These are phyloP conservation scores for Tonatia bakeri DNA, from an alignment of 2,113 vertebrate genomes.

Conservation along the genomic window DNA sequence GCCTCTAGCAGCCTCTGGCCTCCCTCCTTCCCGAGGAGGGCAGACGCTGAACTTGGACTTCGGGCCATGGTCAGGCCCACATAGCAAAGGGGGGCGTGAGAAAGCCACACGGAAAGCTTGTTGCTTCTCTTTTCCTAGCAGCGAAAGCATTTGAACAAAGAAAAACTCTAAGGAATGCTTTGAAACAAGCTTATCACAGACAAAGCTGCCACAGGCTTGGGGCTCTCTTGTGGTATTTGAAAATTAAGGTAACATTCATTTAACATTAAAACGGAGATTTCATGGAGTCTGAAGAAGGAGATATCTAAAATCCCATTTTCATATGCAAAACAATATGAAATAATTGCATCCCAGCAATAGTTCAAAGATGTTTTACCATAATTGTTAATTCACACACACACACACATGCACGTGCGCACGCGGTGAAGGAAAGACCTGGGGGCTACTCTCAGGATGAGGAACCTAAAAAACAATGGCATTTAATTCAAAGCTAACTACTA, in stretches of 20 bases:
- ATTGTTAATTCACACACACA: conserved; percentile 68
- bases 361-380: conserved; percentile 50
- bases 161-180: conserved; percentile 42
- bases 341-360: conserved; percentile 78
- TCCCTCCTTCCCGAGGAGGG: not conserved
- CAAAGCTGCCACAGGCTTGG: conserved; percentile 66
- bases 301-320: conserved; percentile 81
- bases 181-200: conserved; percentile 61
- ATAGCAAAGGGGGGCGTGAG: not conserved
- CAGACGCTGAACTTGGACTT: not conserved
- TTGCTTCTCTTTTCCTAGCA: not conserved
- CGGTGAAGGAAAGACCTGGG: conserved; percentile 66
- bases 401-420: not conserved
- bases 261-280: conserved; percentile 80
- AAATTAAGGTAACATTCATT: conserved; percentile 79
- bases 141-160: conserved; percentile 35
- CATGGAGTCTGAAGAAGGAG: conserved; percentile 81
- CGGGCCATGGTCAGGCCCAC: not conserved
- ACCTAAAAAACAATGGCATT: conserved; percentile 67
- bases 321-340: conserved; percentile 83
- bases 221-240: conserved; percentile 62
- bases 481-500: conserved; percentile 69
- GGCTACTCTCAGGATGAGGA: conserved; percentile 58
- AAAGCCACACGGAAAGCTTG: not conserved
- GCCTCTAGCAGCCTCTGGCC: accelerated